These are phyloP conservation scores for Micrastur ruficollis DNA, from an alignment of 2,797 vertebrate species.

Conservation along the genomic window DNA sequence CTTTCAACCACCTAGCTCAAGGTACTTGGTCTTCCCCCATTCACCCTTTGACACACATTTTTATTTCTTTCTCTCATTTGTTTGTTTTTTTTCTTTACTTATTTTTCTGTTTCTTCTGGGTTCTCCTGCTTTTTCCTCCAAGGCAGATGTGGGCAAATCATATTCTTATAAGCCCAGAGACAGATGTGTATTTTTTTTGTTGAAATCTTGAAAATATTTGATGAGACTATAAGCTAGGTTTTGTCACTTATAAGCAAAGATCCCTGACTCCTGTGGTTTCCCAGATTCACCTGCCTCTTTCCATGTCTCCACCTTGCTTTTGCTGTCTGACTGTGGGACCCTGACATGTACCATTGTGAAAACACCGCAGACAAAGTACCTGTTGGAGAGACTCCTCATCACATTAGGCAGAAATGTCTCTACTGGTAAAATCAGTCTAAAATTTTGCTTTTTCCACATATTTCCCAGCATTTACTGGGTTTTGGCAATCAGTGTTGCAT, in stretches of 20 bases:
- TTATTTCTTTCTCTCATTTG: neutral
- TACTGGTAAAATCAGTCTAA: neutral
- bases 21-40: fast-evolving
- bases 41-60: neutral
- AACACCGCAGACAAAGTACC: neutral
- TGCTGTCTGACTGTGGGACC: neutral
- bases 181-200: neutral
- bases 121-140: neutral
- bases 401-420: neutral
- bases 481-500: neutral
- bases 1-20: neutral
- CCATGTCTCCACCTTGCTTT: neutral
- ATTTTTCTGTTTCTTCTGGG: neutral
- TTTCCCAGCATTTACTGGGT: neutral
- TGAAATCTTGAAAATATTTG: neutral
- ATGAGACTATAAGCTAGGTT: neutral
- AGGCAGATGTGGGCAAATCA: neutral
- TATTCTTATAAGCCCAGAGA: neutral
- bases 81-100: fast-evolving
- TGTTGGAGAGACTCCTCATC: neutral
- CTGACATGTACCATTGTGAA: neutral
- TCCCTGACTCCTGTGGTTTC: neutral
- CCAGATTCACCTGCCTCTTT: neutral
- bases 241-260: neutral
- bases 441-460: neutral